Conservation (phyloP, 2,113 vertebrate species). For the Nymphicus hollandicus region DNA sequence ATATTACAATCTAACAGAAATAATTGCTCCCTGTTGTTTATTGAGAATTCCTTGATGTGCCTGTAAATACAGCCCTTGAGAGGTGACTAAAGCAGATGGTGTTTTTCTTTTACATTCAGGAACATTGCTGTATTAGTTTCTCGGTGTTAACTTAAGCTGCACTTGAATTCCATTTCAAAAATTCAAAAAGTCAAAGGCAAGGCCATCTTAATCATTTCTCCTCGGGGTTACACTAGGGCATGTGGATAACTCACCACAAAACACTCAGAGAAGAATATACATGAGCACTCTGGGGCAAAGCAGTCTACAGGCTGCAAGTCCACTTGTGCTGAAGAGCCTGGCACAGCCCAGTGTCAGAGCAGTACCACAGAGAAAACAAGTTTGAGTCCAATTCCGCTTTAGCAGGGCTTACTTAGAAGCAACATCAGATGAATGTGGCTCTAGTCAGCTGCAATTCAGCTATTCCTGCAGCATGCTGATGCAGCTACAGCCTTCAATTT, state of each 20-base stretch:
- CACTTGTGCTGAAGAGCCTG: not conserved
- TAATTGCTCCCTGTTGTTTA: conserved; percentile 28
- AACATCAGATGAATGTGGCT: not conserved
- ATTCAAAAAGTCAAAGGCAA: not conserved
- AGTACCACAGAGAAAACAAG: not conserved
- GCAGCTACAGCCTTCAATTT: not conserved
- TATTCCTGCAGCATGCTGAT: not conserved
- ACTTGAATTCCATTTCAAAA: not conserved
- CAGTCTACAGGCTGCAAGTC: not conserved
- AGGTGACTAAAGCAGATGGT: conserved; percentile 34
- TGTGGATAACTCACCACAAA: not conserved
- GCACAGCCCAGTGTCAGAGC: not conserved
- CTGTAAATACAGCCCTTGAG: not conserved
- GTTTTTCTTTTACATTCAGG: not conserved
- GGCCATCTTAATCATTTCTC: not conserved
- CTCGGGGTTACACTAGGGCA: not conserved
- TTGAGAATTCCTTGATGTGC: not conserved
- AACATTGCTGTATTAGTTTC: not conserved
- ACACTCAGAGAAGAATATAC: not conserved
- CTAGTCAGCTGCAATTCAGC: rapidly evolving
- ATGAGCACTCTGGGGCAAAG: not conserved
- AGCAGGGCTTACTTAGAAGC: not conserved
- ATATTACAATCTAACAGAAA: conserved; percentile 3
- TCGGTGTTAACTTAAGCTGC: not conserved
- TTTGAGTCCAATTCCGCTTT: not conserved